These are phyloP conservation scores for Agrotis puta DNA, from an alignment of 2,888 invertebrate genomes.

Conservation along the genomic window DNA sequence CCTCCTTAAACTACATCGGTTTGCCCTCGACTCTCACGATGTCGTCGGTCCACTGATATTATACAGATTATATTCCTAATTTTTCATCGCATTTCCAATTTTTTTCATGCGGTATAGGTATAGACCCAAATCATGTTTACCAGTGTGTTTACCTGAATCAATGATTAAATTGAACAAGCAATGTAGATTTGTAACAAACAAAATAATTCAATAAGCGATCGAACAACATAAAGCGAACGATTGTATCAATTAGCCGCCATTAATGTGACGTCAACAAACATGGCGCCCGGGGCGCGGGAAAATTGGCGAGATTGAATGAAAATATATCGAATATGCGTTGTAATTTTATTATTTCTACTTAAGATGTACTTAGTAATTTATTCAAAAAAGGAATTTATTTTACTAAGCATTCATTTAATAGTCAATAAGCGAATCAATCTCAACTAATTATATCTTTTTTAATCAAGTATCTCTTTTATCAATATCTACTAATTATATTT, in stretches of 20 bases:
- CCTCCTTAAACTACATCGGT: not conserved
- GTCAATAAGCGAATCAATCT: too few species aligned
- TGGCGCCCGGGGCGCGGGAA: conserved; percentile 63
- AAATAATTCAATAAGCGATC: conserved; percentile 45
- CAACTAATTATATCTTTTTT: too few species aligned
- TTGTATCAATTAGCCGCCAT: conserved; percentile 69
- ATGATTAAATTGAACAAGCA: conserved; percentile 18
- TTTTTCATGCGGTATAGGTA: too few species aligned
- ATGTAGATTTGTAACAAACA: conserved; percentile 27
- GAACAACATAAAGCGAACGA: conserved; percentile 29
- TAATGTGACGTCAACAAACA: conserved; percentile 65
- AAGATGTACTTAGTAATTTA: too few species aligned
- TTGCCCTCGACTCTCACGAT: not conserved
- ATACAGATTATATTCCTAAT: too few species aligned
- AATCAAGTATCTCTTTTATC: too few species aligned
- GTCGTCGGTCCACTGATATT: too few species aligned
- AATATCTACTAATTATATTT: too few species aligned
- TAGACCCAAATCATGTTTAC: too few species aligned
- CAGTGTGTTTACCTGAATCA: not conserved
- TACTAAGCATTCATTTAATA: too few species aligned
- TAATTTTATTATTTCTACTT: not conserved
- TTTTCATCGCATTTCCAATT: too few species aligned
- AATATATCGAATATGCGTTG: not conserved
- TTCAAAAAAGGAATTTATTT: too few species aligned
- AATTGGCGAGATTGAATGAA: conserved; percentile 27